These are phyloP conservation scores for Solenopsis fugax DNA, from an alignment of 1,140 invertebrate species.

Conservation along the genomic window DNA sequence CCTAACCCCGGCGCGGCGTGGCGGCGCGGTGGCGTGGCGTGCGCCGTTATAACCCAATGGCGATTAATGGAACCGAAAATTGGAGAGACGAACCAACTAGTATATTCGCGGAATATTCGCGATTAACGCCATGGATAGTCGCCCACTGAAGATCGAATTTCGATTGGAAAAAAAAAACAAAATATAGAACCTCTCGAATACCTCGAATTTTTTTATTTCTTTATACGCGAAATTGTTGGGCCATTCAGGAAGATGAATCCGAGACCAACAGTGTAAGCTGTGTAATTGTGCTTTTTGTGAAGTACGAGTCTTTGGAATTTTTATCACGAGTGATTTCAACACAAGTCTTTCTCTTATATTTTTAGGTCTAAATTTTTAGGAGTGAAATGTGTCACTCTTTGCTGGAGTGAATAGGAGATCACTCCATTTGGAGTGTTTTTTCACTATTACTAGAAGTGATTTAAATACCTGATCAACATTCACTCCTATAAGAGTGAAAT, in stretches of 20 bases:
- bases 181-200: background rate
- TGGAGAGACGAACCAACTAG: background rate
- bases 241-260: background rate
- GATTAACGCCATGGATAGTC: constrained; percentile 18
- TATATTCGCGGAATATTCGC: constrained; percentile 22
- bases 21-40: background rate
- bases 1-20: background rate
- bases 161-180: background rate
- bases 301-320: background rate
- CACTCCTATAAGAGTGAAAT: too few relatives aligned
- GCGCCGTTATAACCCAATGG: constrained; percentile 42
- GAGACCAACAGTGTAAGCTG: background rate
- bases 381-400: too few relatives aligned
- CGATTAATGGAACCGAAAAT: constrained; percentile 57
- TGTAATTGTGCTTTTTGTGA: background rate
- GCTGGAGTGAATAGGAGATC: too few relatives aligned
- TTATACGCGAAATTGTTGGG: background rate
- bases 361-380: too few relatives aligned
- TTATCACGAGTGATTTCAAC: background rate
- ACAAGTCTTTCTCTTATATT: background rate
- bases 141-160: constrained; percentile 21
- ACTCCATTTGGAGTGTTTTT: too few relatives aligned
- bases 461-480: too few relatives aligned
- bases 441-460: too few relatives aligned
- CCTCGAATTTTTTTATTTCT: background rate